Evolutionary conservation across 2,113 vertebrate species (phyloP).

Genomic region (Eulacestoma nigropectus): DNA sequence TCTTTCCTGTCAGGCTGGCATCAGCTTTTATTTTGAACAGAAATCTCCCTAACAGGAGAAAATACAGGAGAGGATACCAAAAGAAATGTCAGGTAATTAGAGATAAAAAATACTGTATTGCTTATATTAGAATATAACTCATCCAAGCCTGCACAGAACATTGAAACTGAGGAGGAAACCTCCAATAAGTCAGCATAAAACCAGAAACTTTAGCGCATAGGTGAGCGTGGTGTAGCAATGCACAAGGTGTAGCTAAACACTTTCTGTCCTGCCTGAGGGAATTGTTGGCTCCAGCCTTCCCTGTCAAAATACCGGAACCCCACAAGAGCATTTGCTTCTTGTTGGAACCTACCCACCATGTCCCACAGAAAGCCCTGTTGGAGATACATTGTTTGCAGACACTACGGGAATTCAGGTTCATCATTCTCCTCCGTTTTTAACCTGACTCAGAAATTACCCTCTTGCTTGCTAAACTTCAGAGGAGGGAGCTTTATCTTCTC

Average conservation of each 20-base stretch:
- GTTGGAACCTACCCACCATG: accelerated
- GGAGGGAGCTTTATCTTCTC: not conserved
- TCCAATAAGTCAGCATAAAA: not conserved
- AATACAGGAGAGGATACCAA: not conserved
- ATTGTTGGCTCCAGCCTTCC: not conserved
- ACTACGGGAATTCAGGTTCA: not conserved
- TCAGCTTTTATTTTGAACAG: slow-evolving; percentile 3
- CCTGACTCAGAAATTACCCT: not conserved
- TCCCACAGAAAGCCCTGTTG: not conserved
- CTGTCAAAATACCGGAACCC: not conserved
- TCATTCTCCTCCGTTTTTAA: not conserved
- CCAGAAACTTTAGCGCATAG: not conserved
- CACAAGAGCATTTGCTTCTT: not conserved
- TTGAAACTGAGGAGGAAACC: not conserved
- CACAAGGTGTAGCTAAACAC: not conserved
- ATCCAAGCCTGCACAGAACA: not conserved
- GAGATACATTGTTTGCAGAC: not conserved
- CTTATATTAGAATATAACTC: not conserved
- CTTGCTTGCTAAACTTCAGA: not conserved
- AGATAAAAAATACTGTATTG: not conserved
- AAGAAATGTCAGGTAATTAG: not conserved
- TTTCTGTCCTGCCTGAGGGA: not conserved
- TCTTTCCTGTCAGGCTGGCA: not conserved
- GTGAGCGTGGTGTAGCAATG: not conserved
- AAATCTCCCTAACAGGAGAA: not conserved